Percentiles rank a stretch among this genome's conserved stretches.
These are phyloP conservation scores for Cryptoprocta ferox DNA, from an alignment of 2,797 vertebrate genomes.

Conservation along the genomic window DNA sequence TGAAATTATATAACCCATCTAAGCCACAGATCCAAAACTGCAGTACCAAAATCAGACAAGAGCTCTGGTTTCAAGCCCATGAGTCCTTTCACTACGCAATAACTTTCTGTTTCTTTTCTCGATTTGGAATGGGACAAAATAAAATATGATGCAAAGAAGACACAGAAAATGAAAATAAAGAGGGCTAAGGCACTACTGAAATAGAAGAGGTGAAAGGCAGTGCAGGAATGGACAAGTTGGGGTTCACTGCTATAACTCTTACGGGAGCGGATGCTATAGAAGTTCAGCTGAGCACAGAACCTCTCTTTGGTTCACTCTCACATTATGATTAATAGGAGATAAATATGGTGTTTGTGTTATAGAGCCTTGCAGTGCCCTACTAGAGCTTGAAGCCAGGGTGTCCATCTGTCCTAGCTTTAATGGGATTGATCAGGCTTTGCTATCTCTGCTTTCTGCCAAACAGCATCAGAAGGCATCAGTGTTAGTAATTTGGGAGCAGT, in stretches of 20 bases:
- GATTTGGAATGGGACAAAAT: neutral
- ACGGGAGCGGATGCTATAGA: neutral
- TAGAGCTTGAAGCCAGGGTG: conserved; percentile 32
- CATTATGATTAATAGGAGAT: neutral
- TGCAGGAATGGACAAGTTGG: neutral
- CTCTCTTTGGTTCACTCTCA: neutral
- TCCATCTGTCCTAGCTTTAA: conserved; percentile 73
- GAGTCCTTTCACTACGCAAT: neutral
- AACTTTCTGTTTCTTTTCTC: neutral
- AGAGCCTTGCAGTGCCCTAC: neutral
- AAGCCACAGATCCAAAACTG: neutral
- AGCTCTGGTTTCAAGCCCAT: neutral
- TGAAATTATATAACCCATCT: neutral
- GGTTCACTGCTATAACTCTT: neutral
- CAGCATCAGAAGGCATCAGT: conserved; percentile 67
- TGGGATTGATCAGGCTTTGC: conserved; percentile 39
- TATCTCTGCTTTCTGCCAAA: conserved; percentile 67
- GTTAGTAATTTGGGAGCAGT: conserved; percentile 61
- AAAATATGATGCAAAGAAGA: neutral
- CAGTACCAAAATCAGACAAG: neutral
- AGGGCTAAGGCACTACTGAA: neutral
- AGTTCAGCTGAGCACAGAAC: neutral
- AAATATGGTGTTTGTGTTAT: neutral
- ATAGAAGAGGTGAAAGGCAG: neutral
- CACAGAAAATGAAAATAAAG: neutral